Evolutionary conservation across 2,113 vertebrate genomes (phyloP).

Genomic region (Xiphophorus hellerii): DNA sequence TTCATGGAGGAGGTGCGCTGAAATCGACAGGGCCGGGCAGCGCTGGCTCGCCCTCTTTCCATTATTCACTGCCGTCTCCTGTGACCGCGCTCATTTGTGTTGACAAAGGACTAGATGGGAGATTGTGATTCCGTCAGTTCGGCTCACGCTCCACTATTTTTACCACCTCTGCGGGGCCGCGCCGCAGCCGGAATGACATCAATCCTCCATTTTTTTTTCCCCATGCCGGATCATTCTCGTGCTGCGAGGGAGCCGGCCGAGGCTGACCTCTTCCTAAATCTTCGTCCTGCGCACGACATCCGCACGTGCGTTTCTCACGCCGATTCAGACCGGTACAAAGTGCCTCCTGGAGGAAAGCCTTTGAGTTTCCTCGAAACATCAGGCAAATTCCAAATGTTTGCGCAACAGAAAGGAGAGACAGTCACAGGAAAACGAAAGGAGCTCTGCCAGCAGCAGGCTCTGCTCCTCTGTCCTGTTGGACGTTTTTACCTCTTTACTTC

Average conservation of each 20-base stretch:
- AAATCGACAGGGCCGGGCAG: constrained; percentile 41
- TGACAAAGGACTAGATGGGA: constrained; percentile 70
- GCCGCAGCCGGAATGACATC: constrained; percentile 40
- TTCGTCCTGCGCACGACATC: constrained; percentile 23
- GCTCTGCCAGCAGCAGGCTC: background rate
- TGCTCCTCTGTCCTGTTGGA: too few relatives aligned
- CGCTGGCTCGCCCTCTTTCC: constrained; percentile 48
- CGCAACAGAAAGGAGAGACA: too few relatives aligned
- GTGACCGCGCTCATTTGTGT: constrained; percentile 68
- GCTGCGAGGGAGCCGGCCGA: background rate
- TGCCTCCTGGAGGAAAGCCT: too few relatives aligned
- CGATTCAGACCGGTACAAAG: constrained; percentile 9
- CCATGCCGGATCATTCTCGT: constrained; percentile 61
- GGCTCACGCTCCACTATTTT: constrained; percentile 60
- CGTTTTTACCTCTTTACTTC: background rate
- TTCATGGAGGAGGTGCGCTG: constrained; percentile 60
- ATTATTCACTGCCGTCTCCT: constrained; percentile 75
- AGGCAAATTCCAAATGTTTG: background rate
- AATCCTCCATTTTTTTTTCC: constrained; percentile 53
- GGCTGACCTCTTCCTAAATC: constrained; percentile 52
- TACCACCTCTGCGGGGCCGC: constrained; percentile 37
- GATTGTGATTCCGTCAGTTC: constrained; percentile 50
- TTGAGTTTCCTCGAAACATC: background rate
- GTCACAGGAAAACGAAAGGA: too few relatives aligned
- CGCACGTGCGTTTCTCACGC: constrained; percentile 20